These are phyloP conservation scores for Microcebus jonahi DNA, from an alignment of 2,113 vertebrate genomes.

Conservation along the genomic window DNA sequence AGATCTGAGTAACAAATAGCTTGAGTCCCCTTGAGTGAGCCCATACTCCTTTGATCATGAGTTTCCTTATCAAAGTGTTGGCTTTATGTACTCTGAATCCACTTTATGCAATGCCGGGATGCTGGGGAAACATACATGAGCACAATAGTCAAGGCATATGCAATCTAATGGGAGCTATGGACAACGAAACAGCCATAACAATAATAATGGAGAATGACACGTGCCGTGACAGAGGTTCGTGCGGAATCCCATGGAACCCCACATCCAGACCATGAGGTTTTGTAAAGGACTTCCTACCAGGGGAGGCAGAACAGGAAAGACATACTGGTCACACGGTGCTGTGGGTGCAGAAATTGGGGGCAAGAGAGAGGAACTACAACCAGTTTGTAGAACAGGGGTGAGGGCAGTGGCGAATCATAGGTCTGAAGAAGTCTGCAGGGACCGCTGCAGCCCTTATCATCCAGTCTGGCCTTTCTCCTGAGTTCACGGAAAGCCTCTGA, in stretches of 20 bases:
- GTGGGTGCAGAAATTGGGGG: background rate
- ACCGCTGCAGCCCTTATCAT: fast-evolving
- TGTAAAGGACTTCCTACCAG: too few relatives aligned
- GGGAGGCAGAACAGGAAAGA: background rate
- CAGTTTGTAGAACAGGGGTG: background rate
- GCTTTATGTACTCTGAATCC: background rate
- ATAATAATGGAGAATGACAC: background rate
- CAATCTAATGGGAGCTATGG: too few relatives aligned
- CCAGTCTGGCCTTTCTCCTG: background rate
- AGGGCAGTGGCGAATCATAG: background rate
- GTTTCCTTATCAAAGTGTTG: constrained; percentile 3
- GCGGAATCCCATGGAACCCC: background rate
- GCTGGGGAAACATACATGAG: background rate
- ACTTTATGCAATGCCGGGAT: background rate
- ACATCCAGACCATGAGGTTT: background rate
- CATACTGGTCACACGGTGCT: background rate
- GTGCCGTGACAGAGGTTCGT: background rate
- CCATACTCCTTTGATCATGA: background rate
- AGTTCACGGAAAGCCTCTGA: background rate
- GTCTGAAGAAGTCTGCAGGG: background rate
- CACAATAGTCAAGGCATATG: background rate
- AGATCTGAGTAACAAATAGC: background rate
- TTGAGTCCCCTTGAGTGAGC: background rate
- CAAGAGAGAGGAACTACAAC: background rate
- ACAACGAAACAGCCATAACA: background rate